phyloP scores from a whole-genome alignment of 2,797 vertebrate genomes.

The Melanotaenia boesemani region DNA sequence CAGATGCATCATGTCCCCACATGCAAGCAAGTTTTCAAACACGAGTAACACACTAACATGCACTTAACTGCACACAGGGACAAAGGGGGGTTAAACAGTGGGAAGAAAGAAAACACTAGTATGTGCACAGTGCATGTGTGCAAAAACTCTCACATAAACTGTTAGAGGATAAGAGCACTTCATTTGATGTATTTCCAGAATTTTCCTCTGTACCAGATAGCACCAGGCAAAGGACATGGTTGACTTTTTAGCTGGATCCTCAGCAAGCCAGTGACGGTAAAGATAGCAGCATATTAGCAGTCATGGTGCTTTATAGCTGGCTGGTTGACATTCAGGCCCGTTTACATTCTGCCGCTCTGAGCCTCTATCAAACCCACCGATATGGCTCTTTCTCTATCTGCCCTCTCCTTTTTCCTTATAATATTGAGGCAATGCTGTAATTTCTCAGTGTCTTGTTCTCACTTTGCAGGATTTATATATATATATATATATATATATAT shows the following conservation, averaged over 20 bases:
- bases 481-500: neutral
- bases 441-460: constrained; percentile 63
- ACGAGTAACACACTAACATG: constrained; percentile 1
- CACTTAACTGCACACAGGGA: constrained; percentile 7
- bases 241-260: constrained; percentile 19
- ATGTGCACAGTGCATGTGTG: neutral
- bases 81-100: constrained; percentile 2
- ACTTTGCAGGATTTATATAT: constrained; percentile 33
- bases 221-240: neutral
- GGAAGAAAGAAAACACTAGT: neutral
- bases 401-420: constrained; percentile 33
- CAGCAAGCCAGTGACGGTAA: constrained; percentile 17
- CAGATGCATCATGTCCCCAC: constrained; percentile 8
- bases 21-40: neutral
- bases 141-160: constrained; percentile 5
- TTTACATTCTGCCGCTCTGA: constrained; percentile 56
- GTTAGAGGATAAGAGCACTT: neutral
- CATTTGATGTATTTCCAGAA: constrained; percentile 21
- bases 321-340: constrained; percentile 54
- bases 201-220: constrained; percentile 23
- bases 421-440: constrained; percentile 34
- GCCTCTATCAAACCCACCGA: constrained; percentile 39
- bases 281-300: constrained; percentile 39
- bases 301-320: constrained; percentile 28
- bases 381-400: constrained; percentile 27